Percentiles rank a stretch among this genome's conserved stretches.
phyloP scores from a whole-genome alignment of 2,888 invertebrate genomes.

The Synergus japonicus region DNA sequence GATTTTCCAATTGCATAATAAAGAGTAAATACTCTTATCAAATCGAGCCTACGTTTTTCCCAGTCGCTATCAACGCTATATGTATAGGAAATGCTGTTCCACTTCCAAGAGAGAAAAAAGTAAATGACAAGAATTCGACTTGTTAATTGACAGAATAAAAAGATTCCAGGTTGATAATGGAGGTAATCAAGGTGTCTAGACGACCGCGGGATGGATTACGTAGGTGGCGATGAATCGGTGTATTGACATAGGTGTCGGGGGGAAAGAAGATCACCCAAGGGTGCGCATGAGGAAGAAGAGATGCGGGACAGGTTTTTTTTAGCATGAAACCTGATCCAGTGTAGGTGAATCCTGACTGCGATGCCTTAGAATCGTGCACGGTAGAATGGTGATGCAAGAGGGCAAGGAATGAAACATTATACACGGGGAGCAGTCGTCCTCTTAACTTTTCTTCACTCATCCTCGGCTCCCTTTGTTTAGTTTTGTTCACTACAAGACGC shows the following conservation, averaged over 20 bases:
- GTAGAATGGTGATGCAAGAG: conserved; percentile 4
- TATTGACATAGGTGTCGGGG: conserved; percentile 17
- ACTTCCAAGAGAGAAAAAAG: neutral
- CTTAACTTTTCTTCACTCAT: neutral
- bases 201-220: conserved; percentile 9
- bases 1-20: conserved; percentile 22
- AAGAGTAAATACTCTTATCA: neutral
- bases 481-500: neutral
- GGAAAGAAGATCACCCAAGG: conserved; percentile 31
- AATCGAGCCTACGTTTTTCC: neutral
- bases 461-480: neutral
- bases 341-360: conserved; percentile 33
- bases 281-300: conserved; percentile 16
- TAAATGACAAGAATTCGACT: too few relatives aligned
- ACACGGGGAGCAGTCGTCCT: neutral
- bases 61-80: neutral
- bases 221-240: neutral
- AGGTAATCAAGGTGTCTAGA: conserved; percentile 8
- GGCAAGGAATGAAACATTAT: neutral
- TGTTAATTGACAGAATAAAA: neutral
- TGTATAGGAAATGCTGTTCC: neutral
- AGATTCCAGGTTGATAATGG: too few relatives aligned
- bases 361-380: conserved; percentile 32
- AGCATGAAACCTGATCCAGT: conserved; percentile 36
- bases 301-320: conserved; percentile 18